Base-by-base conservation (phyloP, 2,113 vertebrate genomes). In the Mesoclemmys tuberculata region DNA sequence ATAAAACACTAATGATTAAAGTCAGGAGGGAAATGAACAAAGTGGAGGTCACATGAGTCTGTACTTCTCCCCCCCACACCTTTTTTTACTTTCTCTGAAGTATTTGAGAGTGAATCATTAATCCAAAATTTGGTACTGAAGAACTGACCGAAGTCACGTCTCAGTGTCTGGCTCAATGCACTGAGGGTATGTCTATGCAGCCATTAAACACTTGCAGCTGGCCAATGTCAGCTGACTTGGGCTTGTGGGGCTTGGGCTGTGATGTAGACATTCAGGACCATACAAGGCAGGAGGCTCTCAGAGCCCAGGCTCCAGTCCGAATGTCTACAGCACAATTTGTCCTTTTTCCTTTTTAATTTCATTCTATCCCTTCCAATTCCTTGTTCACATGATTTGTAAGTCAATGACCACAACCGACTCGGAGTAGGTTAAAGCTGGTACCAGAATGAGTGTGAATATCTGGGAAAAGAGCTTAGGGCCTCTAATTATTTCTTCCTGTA, bases 101-200 rank as follows among this genome's bases (percentile, higher is more conserved):
- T 56, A 54, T 90, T 94, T 90, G 80, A 71, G 55, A 93, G 94
- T 97, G 87, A 97, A 98, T 96, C 85, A 98, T 98, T 98, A 98
- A 98, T 95, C 89, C 10, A 0, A 41, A 11, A 5, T 86, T 29
- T 21, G 19, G 78, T 95, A 52, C 93, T 79, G 0, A 55, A 55
- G 79, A 9, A 79, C 74, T 82, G 90, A 55, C 85, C 96, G 96
- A 96, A 95, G 96, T 95, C 96, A 94, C 77, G 90, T 64, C 88
- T 49, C 93, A 94, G 94, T 19, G 80, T 48, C 26, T 61, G 26
- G 84, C 27, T 1, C 0, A 9, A 35, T 26, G 85, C 1, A 3
- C 54, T 2, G 1, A 58, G 75, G 79, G 52, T 31, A 64, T 35
- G 31, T 35, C 61, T 29, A 35, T 3, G 7, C 61, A 68, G 31